Evolutionary conservation across 1,140 invertebrate species (phyloP).

Genomic region (Drosophila tropicalis): DNA sequence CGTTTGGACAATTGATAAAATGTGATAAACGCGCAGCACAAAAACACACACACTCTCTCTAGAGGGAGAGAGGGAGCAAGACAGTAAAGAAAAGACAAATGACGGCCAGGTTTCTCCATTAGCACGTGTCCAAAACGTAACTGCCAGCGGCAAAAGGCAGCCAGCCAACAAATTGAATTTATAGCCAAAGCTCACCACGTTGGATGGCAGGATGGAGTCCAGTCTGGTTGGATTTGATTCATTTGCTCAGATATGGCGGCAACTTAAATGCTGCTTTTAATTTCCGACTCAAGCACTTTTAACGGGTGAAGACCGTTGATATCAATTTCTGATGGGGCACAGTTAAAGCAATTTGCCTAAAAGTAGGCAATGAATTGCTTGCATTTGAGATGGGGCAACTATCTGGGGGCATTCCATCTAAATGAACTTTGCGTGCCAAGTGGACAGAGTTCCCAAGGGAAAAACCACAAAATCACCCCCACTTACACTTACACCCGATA

Average conservation of each 20-base stretch:
- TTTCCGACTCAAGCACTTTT: constrained; percentile 69
- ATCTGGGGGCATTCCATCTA: constrained; percentile 77
- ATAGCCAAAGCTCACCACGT: constrained; percentile 60
- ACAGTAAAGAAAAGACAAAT: constrained; percentile 66
- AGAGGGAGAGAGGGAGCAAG: neutral
- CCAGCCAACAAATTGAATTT: constrained; percentile 77
- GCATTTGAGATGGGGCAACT: constrained; percentile 27
- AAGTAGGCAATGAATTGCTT: constrained; percentile 59
- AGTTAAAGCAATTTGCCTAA: constrained; percentile 73
- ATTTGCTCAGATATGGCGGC: constrained; percentile 68
- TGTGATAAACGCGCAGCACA: constrained; percentile 66
- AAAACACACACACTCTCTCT: constrained; percentile 20
- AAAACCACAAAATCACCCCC: constrained; percentile 26
- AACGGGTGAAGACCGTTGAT: constrained; percentile 28
- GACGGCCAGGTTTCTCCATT: constrained; percentile 71
- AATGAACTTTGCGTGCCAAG: constrained; percentile 72
- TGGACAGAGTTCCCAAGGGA: constrained; percentile 30
- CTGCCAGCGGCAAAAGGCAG: constrained; percentile 48
- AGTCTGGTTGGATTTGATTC: constrained; percentile 65
- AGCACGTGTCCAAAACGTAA: constrained; percentile 48
- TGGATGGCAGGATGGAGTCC: constrained; percentile 24
- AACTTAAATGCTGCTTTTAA: constrained; percentile 75
- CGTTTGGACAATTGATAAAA: constrained; percentile 79
- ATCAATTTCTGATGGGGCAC: constrained; percentile 41
- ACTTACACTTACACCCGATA: constrained; percentile 32